Conservation (phyloP, 2,797 vertebrate genomes). For the Amazona finschi region DNA sequence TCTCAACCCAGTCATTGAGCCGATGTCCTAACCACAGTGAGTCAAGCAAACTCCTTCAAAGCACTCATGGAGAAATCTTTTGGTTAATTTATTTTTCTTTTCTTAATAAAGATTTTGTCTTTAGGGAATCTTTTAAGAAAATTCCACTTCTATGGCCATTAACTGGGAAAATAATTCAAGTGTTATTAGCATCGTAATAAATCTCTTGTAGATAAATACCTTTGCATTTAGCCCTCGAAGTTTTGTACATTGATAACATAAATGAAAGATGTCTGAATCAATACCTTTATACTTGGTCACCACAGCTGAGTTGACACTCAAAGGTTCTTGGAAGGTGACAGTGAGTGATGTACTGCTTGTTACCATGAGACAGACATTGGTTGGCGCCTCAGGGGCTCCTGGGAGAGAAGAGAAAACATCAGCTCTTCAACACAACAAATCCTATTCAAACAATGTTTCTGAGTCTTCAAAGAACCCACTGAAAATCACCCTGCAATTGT, state of each 20-base stretch:
- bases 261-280: slow-evolving; percentile 18
- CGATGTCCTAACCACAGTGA: slow-evolving; percentile 44
- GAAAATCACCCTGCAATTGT: slow-evolving; percentile 61
- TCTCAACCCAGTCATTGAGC: slow-evolving; percentile 47
- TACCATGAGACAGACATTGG: slow-evolving; percentile 87
- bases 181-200: not conserved
- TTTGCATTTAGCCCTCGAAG: not conserved
- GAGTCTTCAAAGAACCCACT: slow-evolving; percentile 62
- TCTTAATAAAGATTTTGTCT: not conserved
- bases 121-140: slow-evolving; percentile 5
- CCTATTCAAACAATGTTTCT: slow-evolving; percentile 69
- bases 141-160: not conserved
- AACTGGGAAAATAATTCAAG: not conserved
- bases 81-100: slow-evolving; percentile 7
- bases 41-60: slow-evolving; percentile 49
- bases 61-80: slow-evolving; percentile 37
- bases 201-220: not conserved
- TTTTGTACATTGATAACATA: not conserved
- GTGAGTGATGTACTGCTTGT: slow-evolving; percentile 90
- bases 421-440: slow-evolving; percentile 69
- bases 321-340: slow-evolving; percentile 92
- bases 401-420: slow-evolving; percentile 72
- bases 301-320: slow-evolving; percentile 88
- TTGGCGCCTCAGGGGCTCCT: slow-evolving; percentile 90
- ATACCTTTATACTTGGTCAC: slow-evolving; percentile 96